Base-by-base conservation (phyloP, 2,113 vertebrate genomes). In the Thunnus maccoyii region DNA sequence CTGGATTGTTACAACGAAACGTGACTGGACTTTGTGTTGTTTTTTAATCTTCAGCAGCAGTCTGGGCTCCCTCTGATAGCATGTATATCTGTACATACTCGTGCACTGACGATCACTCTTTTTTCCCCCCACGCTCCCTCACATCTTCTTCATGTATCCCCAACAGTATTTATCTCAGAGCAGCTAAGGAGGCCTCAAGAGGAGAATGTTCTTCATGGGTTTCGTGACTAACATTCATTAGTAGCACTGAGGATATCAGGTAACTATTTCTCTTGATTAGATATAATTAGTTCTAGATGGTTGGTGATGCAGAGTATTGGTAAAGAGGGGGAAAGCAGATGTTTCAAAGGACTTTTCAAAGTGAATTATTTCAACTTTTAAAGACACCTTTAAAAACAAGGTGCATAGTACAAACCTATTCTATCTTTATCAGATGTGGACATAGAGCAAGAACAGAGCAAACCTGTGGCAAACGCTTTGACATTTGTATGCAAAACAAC, bases 141-240 rank as follows among this genome's bases (percentile, higher is more conserved):
- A 5, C 25, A 0, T 60, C 32, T 75, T 15, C 55, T 48, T 50
- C 51, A 18, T 56, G 61, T 22, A 51, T 67, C 60, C 73, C 70
- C 51, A 22, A 20, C 12, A 16, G 44, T 25, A 12, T 70, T 78
- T 73, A 83, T 88, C 86, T 88, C 44, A 11, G 15, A 69, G n/a
- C 36, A 79, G 12, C 27, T 68, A 65, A 22, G 13, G 50, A 65
- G 57, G 56, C 51, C 86, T 64, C 22, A 2, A 51, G 80, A 72
- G 72, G 44, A n/a, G 16, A 48, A 9, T 16, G 64, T 25, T 78
- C 69, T 63, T 68, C 47, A 10, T 63, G 75, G 20, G 36, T n/a
- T 79, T 76, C 65, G 51, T 88, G 71, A 88, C 73, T 52, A 63
- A 52, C 83, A 80, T 88, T 85, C 50, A 70, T 52, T 77, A 89